Conservation (phyloP, 2,888 invertebrate species). For the Volucella inflata region DNA sequence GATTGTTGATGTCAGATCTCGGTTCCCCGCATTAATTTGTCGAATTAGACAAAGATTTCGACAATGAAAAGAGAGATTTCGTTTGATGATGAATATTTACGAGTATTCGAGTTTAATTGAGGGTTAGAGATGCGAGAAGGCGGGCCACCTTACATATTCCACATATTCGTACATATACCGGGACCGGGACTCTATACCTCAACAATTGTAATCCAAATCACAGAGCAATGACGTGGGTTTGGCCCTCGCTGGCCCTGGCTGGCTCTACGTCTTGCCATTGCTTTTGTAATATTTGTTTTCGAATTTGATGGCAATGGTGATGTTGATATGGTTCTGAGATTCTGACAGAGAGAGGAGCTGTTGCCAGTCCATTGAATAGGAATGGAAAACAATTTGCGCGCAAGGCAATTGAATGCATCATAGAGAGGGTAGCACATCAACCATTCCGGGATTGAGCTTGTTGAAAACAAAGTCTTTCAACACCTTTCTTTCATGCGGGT, state of each 20-base stretch:
- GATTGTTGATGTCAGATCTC: background rate
- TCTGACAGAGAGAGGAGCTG: too few relatives aligned
- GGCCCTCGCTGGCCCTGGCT: too few relatives aligned
- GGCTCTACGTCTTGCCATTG: too few relatives aligned
- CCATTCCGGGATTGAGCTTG: conserved; percentile 22
- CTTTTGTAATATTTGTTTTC: too few relatives aligned
- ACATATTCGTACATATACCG: conserved; percentile 15
- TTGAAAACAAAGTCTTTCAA: conserved; percentile 35
- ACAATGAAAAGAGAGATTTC: conserved; percentile 34
- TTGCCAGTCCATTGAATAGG: too few relatives aligned
- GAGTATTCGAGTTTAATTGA: conserved; percentile 65
- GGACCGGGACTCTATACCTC: conserved; percentile 51
- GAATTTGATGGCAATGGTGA: too few relatives aligned
- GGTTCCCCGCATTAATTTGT: conserved; percentile 65
- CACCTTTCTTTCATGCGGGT: conserved; percentile 34
- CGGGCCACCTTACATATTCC: conserved; percentile 18
- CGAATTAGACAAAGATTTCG: conserved; percentile 72
- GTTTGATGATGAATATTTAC: conserved; percentile 62
- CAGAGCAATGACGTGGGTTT: conserved; percentile 1
- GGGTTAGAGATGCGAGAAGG: conserved; percentile 46
- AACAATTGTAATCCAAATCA: conserved; percentile 47
- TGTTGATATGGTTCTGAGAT: too few relatives aligned
- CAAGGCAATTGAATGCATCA: conserved; percentile 37
- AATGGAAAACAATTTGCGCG: conserved; percentile 27
- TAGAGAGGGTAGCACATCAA: conserved; percentile 19